Percentiles rank a stretch among this genome's conserved stretches.
phyloP scores from a whole-genome alignment of 2,797 vertebrate genomes.

The Poecilia gillii region DNA sequence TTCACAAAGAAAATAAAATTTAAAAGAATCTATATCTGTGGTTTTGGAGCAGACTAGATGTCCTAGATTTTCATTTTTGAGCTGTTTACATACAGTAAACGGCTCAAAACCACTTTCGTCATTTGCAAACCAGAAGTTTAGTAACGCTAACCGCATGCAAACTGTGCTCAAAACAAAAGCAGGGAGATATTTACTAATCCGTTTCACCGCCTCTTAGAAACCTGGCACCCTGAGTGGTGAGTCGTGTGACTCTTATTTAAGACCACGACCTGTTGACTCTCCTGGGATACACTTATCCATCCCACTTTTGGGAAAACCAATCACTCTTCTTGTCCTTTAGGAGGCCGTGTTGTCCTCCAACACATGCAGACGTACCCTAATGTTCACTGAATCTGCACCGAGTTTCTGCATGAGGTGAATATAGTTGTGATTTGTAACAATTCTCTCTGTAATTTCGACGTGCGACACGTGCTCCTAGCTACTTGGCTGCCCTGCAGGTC shows the following conservation, averaged over 20 bases:
- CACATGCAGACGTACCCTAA: constrained; percentile 62
- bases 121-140: background rate
- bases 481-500: constrained; percentile 60
- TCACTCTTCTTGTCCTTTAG: constrained; percentile 57
- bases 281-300: constrained; percentile 52
- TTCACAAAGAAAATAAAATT: background rate
- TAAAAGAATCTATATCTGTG: background rate
- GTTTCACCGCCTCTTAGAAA: background rate
- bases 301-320: constrained; percentile 62
- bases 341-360: constrained; percentile 49
- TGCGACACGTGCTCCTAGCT: constrained; percentile 49
- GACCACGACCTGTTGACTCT: background rate
- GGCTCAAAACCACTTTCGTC: background rate
- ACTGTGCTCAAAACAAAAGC: background rate
- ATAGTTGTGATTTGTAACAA: constrained; percentile 77
- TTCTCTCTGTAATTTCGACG: constrained; percentile 72
- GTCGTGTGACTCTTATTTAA: background rate
- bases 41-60: background rate
- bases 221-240: background rate
- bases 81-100: background rate
- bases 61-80: background rate
- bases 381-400: constrained; percentile 70
- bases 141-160: background rate
- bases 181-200: background rate
- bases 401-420: constrained; percentile 71